phyloP scores from a whole-genome alignment of 2,113 vertebrate genomes.

The Corythornis madagascariensis region DNA sequence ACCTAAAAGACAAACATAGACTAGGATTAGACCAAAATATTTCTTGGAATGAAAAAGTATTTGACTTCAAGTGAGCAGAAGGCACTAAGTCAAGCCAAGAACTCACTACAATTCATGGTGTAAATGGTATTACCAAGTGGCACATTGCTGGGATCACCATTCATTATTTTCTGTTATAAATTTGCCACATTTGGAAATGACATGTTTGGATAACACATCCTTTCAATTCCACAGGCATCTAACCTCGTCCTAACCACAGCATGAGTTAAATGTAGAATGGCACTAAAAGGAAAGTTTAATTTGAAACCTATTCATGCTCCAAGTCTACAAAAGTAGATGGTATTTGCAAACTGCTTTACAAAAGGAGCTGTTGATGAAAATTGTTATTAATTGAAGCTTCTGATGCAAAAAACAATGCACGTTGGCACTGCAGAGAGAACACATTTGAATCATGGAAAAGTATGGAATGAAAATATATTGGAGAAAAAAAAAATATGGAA shows the following conservation, averaged over 20 bases:
- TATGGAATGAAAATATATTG: neutral
- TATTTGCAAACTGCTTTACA: neutral
- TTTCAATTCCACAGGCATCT: neutral
- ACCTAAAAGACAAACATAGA: neutral
- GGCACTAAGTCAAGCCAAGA: slow-evolving; percentile 11
- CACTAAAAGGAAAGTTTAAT: neutral
- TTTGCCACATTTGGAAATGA: slow-evolving; percentile 7
- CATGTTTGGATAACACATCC: neutral
- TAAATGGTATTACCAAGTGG: neutral
- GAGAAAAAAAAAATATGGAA: neutral
- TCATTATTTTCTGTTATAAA: neutral
- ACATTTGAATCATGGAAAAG: neutral
- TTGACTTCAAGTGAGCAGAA: neutral
- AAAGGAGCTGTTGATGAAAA: neutral
- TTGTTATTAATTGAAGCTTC: neutral
- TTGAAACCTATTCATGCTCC: neutral
- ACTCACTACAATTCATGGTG: neutral
- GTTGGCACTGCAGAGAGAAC: neutral
- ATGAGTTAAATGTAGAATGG: neutral
- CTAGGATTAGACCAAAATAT: neutral
- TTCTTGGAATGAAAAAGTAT: neutral
- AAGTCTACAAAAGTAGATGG: neutral
- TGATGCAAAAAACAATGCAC: neutral
- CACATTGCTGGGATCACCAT: neutral
- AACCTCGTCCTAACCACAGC: neutral